A percentile compares a stretch with the other conserved stretches of the same genome.
Conservation (phyloP, 2,113 vertebrate genomes). For the Pimephales promelas region DNA sequence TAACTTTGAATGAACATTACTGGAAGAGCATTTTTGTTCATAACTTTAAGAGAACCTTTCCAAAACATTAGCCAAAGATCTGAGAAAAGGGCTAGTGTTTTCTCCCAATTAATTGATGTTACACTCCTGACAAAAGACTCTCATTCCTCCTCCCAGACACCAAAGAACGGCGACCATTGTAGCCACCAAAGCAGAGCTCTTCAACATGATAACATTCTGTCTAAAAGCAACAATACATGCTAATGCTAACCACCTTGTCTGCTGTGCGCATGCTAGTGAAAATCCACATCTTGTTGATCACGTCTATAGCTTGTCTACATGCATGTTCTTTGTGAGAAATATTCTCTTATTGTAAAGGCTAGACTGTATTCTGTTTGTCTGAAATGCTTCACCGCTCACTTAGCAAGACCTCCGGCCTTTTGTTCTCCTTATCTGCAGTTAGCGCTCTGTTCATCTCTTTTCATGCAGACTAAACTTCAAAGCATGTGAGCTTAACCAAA, state of each 20-base stretch:
- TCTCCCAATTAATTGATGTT: not conserved
- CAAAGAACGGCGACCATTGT: not conserved
- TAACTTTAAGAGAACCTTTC: too few species aligned
- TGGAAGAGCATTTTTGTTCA: too few species aligned
- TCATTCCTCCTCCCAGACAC: not conserved
- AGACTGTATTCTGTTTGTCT: not conserved
- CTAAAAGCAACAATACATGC: not conserved
- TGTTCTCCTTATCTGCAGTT: constrained; percentile 8
- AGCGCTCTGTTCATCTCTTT: constrained; percentile 14
- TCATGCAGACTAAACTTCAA: constrained; percentile 40
- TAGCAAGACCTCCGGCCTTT: constrained; percentile 12
- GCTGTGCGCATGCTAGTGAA: not conserved
- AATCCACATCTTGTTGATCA: not conserved
- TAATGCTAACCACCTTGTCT: not conserved
- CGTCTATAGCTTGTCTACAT: not conserved
- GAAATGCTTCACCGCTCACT: constrained; percentile 18
- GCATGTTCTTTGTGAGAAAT: not conserved
- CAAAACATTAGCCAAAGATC: too few species aligned
- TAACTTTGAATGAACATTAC: too few species aligned
- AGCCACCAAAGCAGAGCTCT: not conserved
- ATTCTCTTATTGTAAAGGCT: not conserved
- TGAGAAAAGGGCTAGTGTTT: too few species aligned
- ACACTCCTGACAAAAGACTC: not conserved
- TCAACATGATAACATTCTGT: not conserved
- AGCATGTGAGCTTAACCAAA: constrained; percentile 29